These are phyloP conservation scores for Tangara arthus DNA, from an alignment of 2,797 vertebrate species.

Conservation along the genomic window DNA sequence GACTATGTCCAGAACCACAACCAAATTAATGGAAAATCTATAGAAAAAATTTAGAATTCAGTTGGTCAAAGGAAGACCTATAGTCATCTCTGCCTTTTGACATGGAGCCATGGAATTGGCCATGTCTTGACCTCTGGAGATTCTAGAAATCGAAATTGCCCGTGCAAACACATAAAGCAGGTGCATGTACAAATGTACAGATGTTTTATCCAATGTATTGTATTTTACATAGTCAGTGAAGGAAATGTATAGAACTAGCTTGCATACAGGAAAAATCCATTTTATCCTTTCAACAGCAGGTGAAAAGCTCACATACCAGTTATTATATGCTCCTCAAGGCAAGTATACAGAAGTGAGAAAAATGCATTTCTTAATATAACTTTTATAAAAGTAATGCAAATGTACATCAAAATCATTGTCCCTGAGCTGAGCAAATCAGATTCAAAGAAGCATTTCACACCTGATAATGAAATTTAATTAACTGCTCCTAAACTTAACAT, in stretches of 20 bases:
- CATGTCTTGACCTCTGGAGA: fast-evolving
- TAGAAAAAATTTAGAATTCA: not conserved
- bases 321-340: not conserved
- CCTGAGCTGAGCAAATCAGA: not conserved
- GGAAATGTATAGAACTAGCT: not conserved
- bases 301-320: not conserved
- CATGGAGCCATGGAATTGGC: fast-evolving
- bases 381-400: not conserved
- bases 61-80: not conserved
- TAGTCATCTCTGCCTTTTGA: not conserved
- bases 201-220: not conserved
- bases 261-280: not conserved
- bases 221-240: not conserved
- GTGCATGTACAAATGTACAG: fast-evolving
- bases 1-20: not conserved
- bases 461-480: not conserved
- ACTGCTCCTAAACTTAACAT: not conserved
- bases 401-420: not conserved
- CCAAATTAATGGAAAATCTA: not conserved
- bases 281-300: not conserved
- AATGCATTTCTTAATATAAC: not conserved
- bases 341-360: not conserved
- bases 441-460: not conserved
- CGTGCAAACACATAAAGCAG: fast-evolving
- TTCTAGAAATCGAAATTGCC: not conserved